These are phyloP conservation scores for Phymanthus crucifer DNA, from an alignment of 92 coral and sea anemone species.

Conservation along the genomic window DNA sequence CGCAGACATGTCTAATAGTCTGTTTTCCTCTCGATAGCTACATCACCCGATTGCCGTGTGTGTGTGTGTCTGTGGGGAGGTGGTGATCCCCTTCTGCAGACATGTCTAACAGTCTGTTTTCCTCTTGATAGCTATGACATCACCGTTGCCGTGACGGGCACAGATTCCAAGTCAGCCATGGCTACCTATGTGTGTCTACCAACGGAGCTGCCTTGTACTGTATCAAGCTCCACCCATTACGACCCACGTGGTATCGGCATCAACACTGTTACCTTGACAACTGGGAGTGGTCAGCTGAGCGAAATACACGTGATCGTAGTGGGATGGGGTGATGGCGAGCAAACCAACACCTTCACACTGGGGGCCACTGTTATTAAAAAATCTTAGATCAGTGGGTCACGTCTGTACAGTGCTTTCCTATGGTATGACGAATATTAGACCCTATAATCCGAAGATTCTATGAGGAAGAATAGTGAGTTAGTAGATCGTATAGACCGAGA, in stretches of 20 bases:
- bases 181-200: conserved; percentile 70
- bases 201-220: conserved; percentile 48
- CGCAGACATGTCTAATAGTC: too few relatives aligned
- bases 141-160: conserved; percentile 41
- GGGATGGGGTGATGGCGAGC: conserved; percentile 78
- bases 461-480: too few relatives aligned
- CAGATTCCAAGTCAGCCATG: conserved; percentile 78
- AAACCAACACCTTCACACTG: conserved; percentile 59
- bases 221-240: conserved; percentile 46
- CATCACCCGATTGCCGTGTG: too few relatives aligned
- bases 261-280: conserved; percentile 63
- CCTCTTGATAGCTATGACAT: conserved; percentile 50
- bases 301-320: conserved; percentile 58
- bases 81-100: too few relatives aligned
- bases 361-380: conserved; percentile 60
- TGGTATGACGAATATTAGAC: too few relatives aligned
- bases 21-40: too few relatives aligned
- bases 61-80: too few relatives aligned
- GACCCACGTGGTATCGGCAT: conserved; percentile 77
- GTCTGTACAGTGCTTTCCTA: too few relatives aligned
- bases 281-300: conserved; percentile 52
- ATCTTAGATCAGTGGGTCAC: too few relatives aligned
- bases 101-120: neutral
- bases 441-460: too few relatives aligned
- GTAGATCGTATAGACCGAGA: too few relatives aligned